Evolutionary conservation across 2,888 invertebrate species (phyloP).

Genomic region (Rugalucina vietnamica): DNA sequence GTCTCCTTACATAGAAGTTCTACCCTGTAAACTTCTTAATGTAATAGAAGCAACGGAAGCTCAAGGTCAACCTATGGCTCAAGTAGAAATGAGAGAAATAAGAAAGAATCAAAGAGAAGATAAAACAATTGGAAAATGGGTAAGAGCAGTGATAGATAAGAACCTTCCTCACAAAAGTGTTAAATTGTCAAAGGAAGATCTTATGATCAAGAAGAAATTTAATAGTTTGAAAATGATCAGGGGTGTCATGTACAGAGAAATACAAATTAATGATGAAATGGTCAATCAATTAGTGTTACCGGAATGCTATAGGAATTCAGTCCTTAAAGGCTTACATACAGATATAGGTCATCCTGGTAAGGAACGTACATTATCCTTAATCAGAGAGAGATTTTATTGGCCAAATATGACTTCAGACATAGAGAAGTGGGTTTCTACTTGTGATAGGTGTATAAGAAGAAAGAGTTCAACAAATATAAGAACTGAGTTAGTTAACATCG

Average conservation of each 20-base stretch:
- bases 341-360: constrained; percentile 35
- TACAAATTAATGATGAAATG: not conserved
- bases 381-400: constrained; percentile 38
- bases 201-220: constrained; percentile 6
- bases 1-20: not conserved
- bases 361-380: constrained; percentile 22
- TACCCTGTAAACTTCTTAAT: constrained; percentile 4
- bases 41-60: constrained; percentile 6
- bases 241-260: constrained; percentile 1
- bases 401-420: constrained; percentile 25
- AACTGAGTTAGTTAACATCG: constrained; percentile 26
- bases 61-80: constrained; percentile 1
- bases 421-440: constrained; percentile 21
- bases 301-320: not conserved
- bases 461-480: constrained; percentile 18
- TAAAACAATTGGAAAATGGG: constrained; percentile 7
- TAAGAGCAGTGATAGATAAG: constrained; percentile 15
- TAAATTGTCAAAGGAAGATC: not conserved
- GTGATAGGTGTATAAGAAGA: constrained; percentile 29
- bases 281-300: not conserved
- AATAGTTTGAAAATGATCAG: not conserved
- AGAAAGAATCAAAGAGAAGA: constrained; percentile 26
- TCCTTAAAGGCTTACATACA: not conserved
- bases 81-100: constrained; percentile 25
- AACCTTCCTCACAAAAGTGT: not conserved